Evolutionary conservation across 2,113 vertebrate species (phyloP).

Genomic region (Solenodon paradoxus): DNA sequence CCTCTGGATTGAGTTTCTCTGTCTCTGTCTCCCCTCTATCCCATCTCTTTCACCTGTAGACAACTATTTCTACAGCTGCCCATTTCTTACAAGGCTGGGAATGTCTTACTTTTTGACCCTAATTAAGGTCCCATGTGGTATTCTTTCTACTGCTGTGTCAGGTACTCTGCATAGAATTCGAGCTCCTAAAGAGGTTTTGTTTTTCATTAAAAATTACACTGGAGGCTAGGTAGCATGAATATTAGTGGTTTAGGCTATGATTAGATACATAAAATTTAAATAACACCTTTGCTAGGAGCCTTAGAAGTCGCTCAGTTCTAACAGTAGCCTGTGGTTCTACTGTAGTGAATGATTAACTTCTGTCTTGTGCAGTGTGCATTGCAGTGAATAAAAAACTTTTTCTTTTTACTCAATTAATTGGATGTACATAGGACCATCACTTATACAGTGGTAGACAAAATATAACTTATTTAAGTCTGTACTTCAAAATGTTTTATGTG

Average conservation of each 20-base stretch:
- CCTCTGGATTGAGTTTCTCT: neutral
- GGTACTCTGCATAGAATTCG: neutral
- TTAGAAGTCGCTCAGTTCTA: neutral
- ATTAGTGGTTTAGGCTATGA: neutral
- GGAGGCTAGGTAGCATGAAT: neutral
- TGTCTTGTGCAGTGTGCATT: neutral
- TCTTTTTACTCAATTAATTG: neutral
- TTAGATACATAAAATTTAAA: conserved; percentile 3
- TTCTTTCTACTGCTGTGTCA: neutral
- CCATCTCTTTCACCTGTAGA: neutral
- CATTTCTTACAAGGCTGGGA: neutral
- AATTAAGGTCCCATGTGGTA: neutral
- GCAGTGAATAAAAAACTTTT: neutral
- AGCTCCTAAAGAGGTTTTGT: neutral
- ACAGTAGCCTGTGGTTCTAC: neutral
- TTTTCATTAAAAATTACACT: conserved; percentile 20
- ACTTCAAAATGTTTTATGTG: neutral
- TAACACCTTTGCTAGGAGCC: neutral
- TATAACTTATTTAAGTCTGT: neutral
- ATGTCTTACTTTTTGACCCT: neutral
- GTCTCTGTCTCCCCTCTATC: no score
- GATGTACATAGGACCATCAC: neutral
- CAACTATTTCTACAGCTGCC: neutral
- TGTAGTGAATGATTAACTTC: neutral
- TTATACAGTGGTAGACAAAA: neutral